Conservation (phyloP, 2,113 vertebrate species). For the Equus quagga region DNA sequence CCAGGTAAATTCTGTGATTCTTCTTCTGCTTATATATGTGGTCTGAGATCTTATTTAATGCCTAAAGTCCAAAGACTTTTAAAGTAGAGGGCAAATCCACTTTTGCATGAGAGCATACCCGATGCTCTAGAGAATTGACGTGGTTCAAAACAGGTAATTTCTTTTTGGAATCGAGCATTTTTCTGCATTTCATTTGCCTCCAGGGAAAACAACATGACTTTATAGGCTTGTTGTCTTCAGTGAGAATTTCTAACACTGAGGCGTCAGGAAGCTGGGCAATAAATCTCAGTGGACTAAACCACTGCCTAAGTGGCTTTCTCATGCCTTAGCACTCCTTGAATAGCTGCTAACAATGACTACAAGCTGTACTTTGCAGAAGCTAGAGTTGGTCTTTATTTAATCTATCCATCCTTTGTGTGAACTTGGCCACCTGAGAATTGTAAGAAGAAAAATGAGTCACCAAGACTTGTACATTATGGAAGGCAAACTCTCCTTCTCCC, state of each 20-base stretch:
- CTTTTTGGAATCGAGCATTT: slow-evolving; percentile 33
- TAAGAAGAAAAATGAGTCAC: slow-evolving; percentile 44
- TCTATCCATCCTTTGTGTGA: slow-evolving; percentile 47
- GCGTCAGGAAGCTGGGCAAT: background rate
- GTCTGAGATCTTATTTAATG: slow-evolving; percentile 19
- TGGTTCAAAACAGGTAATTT: slow-evolving; percentile 41
- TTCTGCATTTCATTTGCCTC: slow-evolving; percentile 55
- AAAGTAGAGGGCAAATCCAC: background rate
- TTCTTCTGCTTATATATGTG: background rate
- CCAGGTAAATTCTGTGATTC: background rate
- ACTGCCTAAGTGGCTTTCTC: slow-evolving; percentile 24
- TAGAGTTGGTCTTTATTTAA: slow-evolving; percentile 78
- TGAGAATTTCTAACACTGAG: slow-evolving; percentile 35
- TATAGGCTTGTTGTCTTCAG: background rate
- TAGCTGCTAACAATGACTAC: slow-evolving; percentile 51
- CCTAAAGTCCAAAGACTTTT: background rate
- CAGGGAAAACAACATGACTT: slow-evolving; percentile 41
- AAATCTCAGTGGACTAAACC: slow-evolving; percentile 63
- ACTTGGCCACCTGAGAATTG: slow-evolving; percentile 59
- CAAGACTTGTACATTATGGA: background rate
- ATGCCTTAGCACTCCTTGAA: slow-evolving; percentile 49
- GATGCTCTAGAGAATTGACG: background rate
- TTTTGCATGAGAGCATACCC: background rate
- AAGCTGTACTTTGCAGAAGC: slow-evolving; percentile 64
- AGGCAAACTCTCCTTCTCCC: background rate